Conservation (phyloP, 2,888 invertebrate genomes). For the Drosophila paramelanica region DNA sequence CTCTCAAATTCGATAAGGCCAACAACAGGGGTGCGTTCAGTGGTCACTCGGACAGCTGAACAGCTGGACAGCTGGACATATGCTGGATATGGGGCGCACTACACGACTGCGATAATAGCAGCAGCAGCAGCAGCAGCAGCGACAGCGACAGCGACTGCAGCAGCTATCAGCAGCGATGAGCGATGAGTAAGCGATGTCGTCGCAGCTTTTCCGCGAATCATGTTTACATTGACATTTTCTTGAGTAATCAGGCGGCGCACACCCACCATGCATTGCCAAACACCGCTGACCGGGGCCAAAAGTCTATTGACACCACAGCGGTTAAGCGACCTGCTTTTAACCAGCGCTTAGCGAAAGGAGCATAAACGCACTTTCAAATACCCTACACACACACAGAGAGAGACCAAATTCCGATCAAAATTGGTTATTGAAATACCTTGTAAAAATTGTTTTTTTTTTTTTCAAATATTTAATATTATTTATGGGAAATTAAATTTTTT, state of each 20-base stretch:
- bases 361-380: neutral
- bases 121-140: slow-evolving; percentile 18
- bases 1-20: slow-evolving; percentile 42
- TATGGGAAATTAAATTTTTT: too few relatives aligned
- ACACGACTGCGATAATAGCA: slow-evolving; percentile 5
- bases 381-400: neutral
- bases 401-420: too few relatives aligned
- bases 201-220: slow-evolving; percentile 65
- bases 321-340: slow-evolving; percentile 1
- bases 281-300: slow-evolving; percentile 20
- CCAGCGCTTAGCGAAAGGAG: neutral
- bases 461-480: too few relatives aligned
- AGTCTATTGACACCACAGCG: slow-evolving; percentile 40
- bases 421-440: too few relatives aligned
- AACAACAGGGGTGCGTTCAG: slow-evolving; percentile 7
- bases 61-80: slow-evolving; percentile 9
- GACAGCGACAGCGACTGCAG: neutral
- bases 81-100: slow-evolving; percentile 30
- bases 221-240: slow-evolving; percentile 70
- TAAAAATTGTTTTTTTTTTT: too few relatives aligned
- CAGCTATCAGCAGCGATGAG: slow-evolving; percentile 36
- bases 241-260: slow-evolving; percentile 51
- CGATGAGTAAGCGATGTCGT: slow-evolving; percentile 52
- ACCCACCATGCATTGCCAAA: slow-evolving; percentile 49
- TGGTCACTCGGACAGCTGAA: slow-evolving; percentile 11